Evolutionary conservation across 2,113 vertebrate species (phyloP).

Genomic region (Chrysemys picta): DNA sequence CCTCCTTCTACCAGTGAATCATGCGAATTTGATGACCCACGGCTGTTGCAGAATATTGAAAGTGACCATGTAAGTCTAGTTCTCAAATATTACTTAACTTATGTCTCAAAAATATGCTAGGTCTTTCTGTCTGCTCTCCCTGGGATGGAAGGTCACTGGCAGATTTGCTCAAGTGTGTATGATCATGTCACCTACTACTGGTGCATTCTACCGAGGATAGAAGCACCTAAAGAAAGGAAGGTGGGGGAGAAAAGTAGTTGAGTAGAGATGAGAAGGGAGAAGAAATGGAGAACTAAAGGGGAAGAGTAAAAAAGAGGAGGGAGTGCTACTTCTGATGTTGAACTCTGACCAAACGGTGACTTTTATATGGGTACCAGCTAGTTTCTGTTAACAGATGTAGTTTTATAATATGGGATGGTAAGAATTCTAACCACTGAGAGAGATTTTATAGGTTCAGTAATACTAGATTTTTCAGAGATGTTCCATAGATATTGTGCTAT

Average conservation of each 20-base stretch:
- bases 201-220: not conserved
- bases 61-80: conserved; percentile 87
- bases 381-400: not conserved
- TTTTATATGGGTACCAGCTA: not conserved
- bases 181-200: not conserved
- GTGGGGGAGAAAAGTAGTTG: not conserved
- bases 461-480: not conserved
- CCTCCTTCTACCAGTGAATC: conserved; percentile 87
- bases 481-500: not conserved
- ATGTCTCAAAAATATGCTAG: not conserved
- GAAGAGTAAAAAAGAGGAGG: not conserved
- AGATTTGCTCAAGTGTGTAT: not conserved
- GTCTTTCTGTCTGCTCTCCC: not conserved
- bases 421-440: not conserved
- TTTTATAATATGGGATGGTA: not conserved
- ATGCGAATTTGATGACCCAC: conserved; percentile 93
- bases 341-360: not conserved
- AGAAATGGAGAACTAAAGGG: not conserved
- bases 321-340: not conserved
- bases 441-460: not conserved
- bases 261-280: not conserved
- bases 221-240: not conserved
- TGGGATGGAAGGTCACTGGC: not conserved
- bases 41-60: conserved; percentile 94
- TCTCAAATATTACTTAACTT: not conserved